A percentile compares a stretch with the other conserved stretches of the same genome.
Conservation (phyloP, 2,888 invertebrate genomes). For the Elgonia sp. region DNA sequence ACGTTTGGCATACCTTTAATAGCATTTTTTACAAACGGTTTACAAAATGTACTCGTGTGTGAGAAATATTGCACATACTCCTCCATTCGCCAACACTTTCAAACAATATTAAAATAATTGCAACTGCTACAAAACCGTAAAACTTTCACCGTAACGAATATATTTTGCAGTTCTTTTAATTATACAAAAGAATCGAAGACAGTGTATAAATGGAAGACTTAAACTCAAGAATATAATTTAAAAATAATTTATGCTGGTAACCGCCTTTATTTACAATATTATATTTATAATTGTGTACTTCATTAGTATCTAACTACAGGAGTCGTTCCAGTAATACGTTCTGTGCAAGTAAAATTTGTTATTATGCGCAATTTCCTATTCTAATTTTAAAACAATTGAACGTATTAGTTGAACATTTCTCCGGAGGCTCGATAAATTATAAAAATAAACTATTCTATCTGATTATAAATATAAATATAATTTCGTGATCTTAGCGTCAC, state of each 20-base stretch:
- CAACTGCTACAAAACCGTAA: background rate
- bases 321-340: too few species aligned
- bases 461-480: background rate
- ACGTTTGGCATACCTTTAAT: slow-evolving; percentile 46
- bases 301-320: background rate
- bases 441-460: slow-evolving; percentile 9
- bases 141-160: slow-evolving; percentile 53
- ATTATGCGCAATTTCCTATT: background rate
- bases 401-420: too few species aligned
- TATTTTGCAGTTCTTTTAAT: slow-evolving; percentile 52
- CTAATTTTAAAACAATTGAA: too few species aligned
- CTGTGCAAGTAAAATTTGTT: background rate
- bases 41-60: slow-evolving; percentile 68
- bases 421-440: slow-evolving; percentile 3
- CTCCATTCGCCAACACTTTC: background rate
- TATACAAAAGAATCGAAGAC: slow-evolving; percentile 57
- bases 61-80: slow-evolving; percentile 53
- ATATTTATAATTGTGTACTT: slow-evolving; percentile 15
- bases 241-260: slow-evolving; percentile 40
- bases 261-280: slow-evolving; percentile 26
- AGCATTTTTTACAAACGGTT: slow-evolving; percentile 31
- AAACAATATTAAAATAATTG: background rate
- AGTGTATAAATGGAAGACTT: slow-evolving; percentile 58
- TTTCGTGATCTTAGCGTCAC: background rate
- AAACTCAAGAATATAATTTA: slow-evolving; percentile 55